These are phyloP conservation scores for Tachina lurida DNA, from an alignment of 2,888 invertebrate genomes.

Conservation along the genomic window DNA sequence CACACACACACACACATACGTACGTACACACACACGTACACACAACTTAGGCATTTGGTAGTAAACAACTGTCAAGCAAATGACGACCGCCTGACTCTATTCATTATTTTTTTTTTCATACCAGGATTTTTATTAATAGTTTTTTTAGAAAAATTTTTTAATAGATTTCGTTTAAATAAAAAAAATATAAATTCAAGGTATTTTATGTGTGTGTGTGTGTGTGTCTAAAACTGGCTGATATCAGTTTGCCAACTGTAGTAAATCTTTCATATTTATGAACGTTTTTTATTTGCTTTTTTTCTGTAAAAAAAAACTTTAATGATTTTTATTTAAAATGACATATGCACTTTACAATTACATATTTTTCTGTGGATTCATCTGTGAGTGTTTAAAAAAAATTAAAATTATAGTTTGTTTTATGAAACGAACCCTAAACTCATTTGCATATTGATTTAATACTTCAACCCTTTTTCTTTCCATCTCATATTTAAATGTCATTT, in stretches of 20 bases:
- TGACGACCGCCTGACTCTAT: conserved; percentile 49
- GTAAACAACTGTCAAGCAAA: conserved; percentile 64
- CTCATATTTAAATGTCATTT: conserved; percentile 53
- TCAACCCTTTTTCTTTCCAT: conserved; percentile 58
- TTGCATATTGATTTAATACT: conserved; percentile 64
- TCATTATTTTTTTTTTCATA: conserved; percentile 35
- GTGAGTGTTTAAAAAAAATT: not conserved
- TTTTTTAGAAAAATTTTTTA: conserved; percentile 37
- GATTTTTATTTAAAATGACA: conserved; percentile 71
- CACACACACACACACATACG: not conserved
- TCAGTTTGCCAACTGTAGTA: conserved; percentile 55
- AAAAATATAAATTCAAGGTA: not conserved
- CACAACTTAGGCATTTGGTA: not conserved
- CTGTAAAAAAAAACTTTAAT: conserved; percentile 45
- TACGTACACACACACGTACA: not conserved
- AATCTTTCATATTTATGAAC: conserved; percentile 37
- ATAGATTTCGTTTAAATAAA: conserved; percentile 15
- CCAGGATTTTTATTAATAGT: conserved; percentile 56
- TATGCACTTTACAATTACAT: conserved; percentile 55
- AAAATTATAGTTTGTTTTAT: conserved; percentile 36
- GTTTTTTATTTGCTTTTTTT: conserved; percentile 37
- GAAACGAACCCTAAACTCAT: conserved; percentile 59
- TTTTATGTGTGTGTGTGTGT: not conserved
- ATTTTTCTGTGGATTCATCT: conserved; percentile 21
- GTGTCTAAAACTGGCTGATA: conserved; percentile 33